phyloP scores from a whole-genome alignment of 2,113 vertebrate genomes.

The Prunella himalayana region DNA sequence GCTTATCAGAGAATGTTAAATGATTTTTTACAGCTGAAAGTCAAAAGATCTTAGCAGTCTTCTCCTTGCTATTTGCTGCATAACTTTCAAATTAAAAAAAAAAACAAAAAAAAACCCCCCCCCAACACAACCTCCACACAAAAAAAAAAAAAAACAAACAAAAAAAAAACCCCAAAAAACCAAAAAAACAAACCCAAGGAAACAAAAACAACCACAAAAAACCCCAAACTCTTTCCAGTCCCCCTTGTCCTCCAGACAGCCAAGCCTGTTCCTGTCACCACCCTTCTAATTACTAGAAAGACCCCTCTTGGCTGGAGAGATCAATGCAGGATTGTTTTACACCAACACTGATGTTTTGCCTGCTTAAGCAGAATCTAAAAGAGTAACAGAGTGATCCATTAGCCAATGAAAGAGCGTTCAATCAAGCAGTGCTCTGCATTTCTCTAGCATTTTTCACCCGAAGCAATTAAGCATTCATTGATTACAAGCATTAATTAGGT shows the following conservation, averaged over 20 bases:
- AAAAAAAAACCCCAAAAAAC: neutral
- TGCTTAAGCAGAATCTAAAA: conserved; percentile 38
- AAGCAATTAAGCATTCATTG: conserved; percentile 23
- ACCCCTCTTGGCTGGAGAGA: conserved; percentile 35
- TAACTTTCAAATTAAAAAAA: neutral
- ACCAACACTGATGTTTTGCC: conserved; percentile 30
- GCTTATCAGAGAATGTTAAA: conserved; percentile 42
- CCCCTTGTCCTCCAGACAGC: neutral
- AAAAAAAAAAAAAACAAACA: neutral
- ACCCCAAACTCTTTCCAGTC: neutral
- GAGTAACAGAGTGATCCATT: neutral
- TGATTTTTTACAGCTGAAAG: conserved; percentile 17
- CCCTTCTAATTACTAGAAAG: conserved; percentile 52
- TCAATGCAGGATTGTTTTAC: conserved; percentile 51
- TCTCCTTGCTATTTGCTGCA: neutral
- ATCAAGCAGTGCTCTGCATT: neutral
- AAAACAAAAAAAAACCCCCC: neutral
- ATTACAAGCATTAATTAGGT: conserved; percentile 41
- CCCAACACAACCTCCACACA: neutral
- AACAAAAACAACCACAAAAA: neutral
- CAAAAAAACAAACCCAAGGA: neutral
- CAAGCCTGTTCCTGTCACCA: conserved; percentile 40
- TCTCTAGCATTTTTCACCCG: neutral
- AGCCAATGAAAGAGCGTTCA: neutral
- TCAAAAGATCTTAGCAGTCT: conserved; percentile 19